Evolutionary conservation across 2,113 vertebrate species (phyloP).

Genomic region (Psophia crepitans): DNA sequence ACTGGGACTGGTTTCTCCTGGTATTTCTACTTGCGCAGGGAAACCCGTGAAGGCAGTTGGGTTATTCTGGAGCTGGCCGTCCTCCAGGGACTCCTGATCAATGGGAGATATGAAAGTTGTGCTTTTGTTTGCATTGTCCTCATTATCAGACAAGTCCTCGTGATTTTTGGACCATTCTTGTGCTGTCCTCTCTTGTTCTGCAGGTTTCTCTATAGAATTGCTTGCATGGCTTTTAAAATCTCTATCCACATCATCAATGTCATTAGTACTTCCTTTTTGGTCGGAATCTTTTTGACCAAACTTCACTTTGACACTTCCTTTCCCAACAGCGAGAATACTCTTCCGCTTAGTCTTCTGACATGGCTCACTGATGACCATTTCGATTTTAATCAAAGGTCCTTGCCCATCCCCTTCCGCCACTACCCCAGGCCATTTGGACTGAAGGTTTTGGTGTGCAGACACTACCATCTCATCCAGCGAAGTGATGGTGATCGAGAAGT

Average conservation of each 20-base stretch:
- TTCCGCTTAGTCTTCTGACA: slow-evolving; percentile 97
- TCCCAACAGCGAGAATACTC: slow-evolving; percentile 86
- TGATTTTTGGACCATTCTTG: slow-evolving; percentile 76
- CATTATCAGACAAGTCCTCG: not conserved
- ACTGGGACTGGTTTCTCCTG: slow-evolving; percentile 72
- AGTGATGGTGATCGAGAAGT: slow-evolving; percentile 84
- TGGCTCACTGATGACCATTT: slow-evolving; percentile 91
- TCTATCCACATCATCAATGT: slow-evolving; percentile 62
- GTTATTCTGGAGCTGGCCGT: slow-evolving; percentile 71
- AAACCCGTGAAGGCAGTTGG: slow-evolving; percentile 80
- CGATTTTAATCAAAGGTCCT: slow-evolving; percentile 86
- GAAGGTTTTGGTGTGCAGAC: slow-evolving; percentile 79
- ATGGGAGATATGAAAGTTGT: slow-evolving; percentile 76
- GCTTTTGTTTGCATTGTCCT: slow-evolving; percentile 81
- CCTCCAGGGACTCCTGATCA: slow-evolving; percentile 70
- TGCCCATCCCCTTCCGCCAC: slow-evolving; percentile 91
- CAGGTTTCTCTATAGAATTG: slow-evolving; percentile 75
- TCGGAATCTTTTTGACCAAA: slow-evolving; percentile 79
- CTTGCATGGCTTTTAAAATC: slow-evolving; percentile 77
- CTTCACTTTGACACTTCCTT: slow-evolving; percentile 85
- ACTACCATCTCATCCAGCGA: slow-evolving; percentile 90
- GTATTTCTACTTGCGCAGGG: slow-evolving; percentile 82
- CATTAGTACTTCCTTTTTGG: slow-evolving; percentile 71
- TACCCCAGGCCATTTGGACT: slow-evolving; percentile 80
- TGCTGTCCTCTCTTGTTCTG: slow-evolving; percentile 74